Evolutionary conservation across 2,113 vertebrate genomes (phyloP), one percentile per base, ranked within the genome.

Genomic region (Agapornis roseicollis): DNA sequence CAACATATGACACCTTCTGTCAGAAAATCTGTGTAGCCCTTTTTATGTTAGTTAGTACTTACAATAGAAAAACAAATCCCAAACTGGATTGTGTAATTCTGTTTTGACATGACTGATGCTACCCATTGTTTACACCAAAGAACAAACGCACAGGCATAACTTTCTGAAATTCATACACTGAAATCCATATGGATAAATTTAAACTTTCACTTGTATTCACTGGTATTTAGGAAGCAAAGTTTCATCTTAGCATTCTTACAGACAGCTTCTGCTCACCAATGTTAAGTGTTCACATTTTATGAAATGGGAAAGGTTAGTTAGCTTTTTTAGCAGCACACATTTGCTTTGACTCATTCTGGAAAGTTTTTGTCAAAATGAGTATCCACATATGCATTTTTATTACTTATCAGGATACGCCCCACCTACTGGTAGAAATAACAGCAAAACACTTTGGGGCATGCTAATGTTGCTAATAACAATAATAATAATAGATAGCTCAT

Each of bases 301-400:
- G 60, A 94, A 83, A 80, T 35, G 29, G 39, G 55, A 88, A 65
- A 70, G 37, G 18, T 50, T 70, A 85, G 42, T 15, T 77, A 17
- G 24, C 58, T 63, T 28, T 94, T 73, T 88, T 20, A 85, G 71
- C 85, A 80, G 37, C 46, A 49, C 41, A 44, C 17, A 61, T 68
- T 46, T 88, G 64, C 50, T 74, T 17, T 94, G 88, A 93, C 85
- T 96, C 82, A 90, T 73, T 92, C 46, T 60, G 94, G 89, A 93
- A 88, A 72, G n/a, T 69, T 93, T 90, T 66, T 70, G 60, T 92
- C n/a, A 72, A 72, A 24, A 68, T 77, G 42, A 94, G 28, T 68
- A 58, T 29, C 46, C 2, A 10, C 41, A 29, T 19, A 39, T 4
- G 73, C 56, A 81, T 12, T 63, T 82, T 15, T 63, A 63, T 23